A percentile compares a stretch with the other conserved stretches of the same genome.
phyloP scores from a whole-genome alignment of 2,888 invertebrate species.

The Scaptomyza caliginosa region DNA sequence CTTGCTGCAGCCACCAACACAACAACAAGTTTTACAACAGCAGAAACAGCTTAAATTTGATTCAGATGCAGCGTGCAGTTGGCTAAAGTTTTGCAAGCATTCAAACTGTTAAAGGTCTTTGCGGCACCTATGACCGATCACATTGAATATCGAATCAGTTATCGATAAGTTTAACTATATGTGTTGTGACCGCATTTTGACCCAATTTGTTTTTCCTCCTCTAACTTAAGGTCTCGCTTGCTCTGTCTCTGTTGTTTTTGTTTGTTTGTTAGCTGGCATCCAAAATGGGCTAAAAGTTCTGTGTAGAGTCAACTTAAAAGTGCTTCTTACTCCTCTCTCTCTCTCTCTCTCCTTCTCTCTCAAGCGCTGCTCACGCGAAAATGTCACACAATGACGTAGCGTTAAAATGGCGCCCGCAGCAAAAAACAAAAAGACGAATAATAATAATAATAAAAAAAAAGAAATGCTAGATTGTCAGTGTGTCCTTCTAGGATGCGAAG shows the following conservation, averaged over 20 bases:
- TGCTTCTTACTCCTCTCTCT: conserved; percentile 3
- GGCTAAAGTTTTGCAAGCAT: conserved; percentile 8
- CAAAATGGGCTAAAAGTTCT: conserved; percentile 69
- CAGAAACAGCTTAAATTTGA: conserved; percentile 1
- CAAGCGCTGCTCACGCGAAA: conserved; percentile 49
- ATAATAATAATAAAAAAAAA: conserved; percentile 12
- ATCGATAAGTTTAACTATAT: neutral
- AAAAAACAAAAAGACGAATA: conserved; percentile 21
- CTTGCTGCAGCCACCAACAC: neutral
- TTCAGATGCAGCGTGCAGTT: neutral
- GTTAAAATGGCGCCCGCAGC: conserved; percentile 60
- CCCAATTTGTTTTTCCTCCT: conserved; percentile 58
- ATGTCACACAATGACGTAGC: conserved; percentile 76
- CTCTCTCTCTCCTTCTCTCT: neutral
- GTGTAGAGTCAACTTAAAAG: conserved; percentile 49
- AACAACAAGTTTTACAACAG: conserved; percentile 1
- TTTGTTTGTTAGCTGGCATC: conserved; percentile 55
- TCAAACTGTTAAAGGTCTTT: neutral
- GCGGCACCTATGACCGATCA: neutral
- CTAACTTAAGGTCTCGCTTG: neutral
- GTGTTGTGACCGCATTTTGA: too few species aligned
- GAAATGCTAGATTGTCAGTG: conserved; percentile 44
- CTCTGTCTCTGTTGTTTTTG: neutral
- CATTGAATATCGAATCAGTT: neutral
- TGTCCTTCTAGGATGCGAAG: conserved; percentile 64